Conservation (phyloP, 2,797 vertebrate genomes). For the Arctocebus calabarensis region DNA sequence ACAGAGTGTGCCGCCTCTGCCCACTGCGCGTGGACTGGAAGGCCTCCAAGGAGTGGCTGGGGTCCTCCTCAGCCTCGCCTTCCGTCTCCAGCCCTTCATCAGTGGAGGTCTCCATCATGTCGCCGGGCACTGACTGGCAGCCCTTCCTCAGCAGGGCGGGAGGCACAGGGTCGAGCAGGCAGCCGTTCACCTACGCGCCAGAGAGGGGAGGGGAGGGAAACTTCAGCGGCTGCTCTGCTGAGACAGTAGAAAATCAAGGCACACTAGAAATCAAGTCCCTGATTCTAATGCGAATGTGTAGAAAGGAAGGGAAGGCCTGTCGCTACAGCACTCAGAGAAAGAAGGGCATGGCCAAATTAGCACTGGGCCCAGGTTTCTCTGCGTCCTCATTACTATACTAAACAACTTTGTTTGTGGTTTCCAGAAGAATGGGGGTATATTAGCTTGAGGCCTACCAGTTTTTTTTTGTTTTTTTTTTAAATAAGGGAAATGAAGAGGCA, state of each 20-base stretch:
- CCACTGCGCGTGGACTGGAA: slow-evolving; percentile 94
- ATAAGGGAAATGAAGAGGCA: slow-evolving; percentile 1
- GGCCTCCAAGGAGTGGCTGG: slow-evolving; percentile 92
- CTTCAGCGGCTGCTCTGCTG: neutral
- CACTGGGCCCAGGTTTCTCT: slow-evolving; percentile 2
- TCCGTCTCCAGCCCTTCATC: slow-evolving; percentile 98
- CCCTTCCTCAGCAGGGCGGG: slow-evolving; percentile 92
- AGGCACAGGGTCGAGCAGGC: slow-evolving; percentile 96
- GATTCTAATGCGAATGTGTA: neutral
- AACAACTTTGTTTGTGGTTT: slow-evolving; percentile 44
- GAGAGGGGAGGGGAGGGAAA: neutral
- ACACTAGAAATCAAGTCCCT: slow-evolving; percentile 19
- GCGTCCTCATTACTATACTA: slow-evolving; percentile 55
- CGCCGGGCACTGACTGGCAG: slow-evolving; percentile 96
- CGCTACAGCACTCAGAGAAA: neutral
- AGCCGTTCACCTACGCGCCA: slow-evolving; percentile 94
- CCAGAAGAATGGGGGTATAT: slow-evolving; percentile 45
- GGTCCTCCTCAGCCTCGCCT: slow-evolving; percentile 94
- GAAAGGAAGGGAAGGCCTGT: neutral
- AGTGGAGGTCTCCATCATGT: slow-evolving; percentile 99
- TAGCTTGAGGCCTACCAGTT: slow-evolving; percentile 48
- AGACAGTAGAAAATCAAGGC: neutral
- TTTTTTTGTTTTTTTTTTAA: slow-evolving; percentile 65
- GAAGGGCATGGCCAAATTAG: neutral
- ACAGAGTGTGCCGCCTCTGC: slow-evolving; percentile 96